Base-by-base conservation (phyloP, 2,797 vertebrate species). In the Microctenopoma stevenorrisi region DNA sequence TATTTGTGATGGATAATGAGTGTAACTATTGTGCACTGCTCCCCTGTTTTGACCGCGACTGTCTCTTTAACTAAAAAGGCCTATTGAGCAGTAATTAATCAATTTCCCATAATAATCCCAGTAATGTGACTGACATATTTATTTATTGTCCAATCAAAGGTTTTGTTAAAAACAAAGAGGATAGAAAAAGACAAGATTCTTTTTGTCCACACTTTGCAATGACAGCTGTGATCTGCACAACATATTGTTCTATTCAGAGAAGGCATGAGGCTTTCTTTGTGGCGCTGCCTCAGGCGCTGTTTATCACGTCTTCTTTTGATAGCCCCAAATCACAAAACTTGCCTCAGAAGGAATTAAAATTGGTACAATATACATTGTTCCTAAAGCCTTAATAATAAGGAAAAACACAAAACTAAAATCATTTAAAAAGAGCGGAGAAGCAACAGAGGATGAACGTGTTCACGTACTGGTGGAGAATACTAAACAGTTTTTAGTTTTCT, bases 71-170 rank as follows among this genome's bases (percentile, higher is more conserved):
- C 47, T 57, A 25, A 67, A 59, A 37, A 26, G 4, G 67, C 43
- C 58, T 37, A 66, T 72, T 44, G 18, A 33, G 48, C 59, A 37
- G 13, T 35, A 56, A 62, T 82, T 68, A 80, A 70, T 60, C 22
- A 47, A 5, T 54, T 44, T 25, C 2, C 22, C 47, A 50, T 54
- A 65, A 73, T 56, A 37, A 64, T 38, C 43, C 14, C n/a, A 57
- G 63, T 59, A 67, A 66, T 56, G n/a, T 48, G 66, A 68, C 11
- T 78, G 64, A 66, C 30, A 68, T 58, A 14, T 50, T 76, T 43
- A 68, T 47, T 76, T 44, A 55, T 57, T 77, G 37, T 83, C 28
- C 53, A 64, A 55, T 75, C n/a, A 7, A 52, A 22, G 48, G 8
- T 30, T 43, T 44, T 62, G 26, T 71, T 46, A 54, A 65, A 74